Conservation (phyloP, 2,797 vertebrate species). For the Mus spretus region DNA sequence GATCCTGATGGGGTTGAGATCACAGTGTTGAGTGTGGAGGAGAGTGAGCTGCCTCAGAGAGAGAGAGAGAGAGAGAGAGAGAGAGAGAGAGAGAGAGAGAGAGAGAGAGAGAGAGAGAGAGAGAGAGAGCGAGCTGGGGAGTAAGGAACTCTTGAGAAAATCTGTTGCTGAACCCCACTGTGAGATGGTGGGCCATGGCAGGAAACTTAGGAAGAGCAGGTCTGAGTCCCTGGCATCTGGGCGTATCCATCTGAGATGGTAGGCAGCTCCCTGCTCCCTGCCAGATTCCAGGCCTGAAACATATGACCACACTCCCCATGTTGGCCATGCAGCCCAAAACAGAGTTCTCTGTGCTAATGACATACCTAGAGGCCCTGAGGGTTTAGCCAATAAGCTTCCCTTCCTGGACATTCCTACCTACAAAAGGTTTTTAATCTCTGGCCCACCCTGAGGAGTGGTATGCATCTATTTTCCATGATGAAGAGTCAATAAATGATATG, state of each 20-base stretch:
- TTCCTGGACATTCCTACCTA: neutral
- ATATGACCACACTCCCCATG: neutral
- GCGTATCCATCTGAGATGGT: neutral
- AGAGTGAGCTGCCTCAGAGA: neutral
- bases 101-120: too few relatives aligned
- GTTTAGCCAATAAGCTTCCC: neutral
- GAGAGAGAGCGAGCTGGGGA: fast-evolving
- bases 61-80: too few relatives aligned
- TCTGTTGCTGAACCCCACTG: neutral
- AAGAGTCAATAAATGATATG: neutral
- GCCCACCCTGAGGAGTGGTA: neutral
- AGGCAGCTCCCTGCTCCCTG: neutral
- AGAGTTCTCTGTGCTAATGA: neutral
- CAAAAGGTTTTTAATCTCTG: neutral
- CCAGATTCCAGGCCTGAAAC: neutral
- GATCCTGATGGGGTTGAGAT: neutral
- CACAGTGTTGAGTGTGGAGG: fast-evolving
- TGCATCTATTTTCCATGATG: neutral
- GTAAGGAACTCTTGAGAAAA: neutral
- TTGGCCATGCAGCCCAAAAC: neutral
- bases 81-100: too few relatives aligned
- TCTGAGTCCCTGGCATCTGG: neutral
- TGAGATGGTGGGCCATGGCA: neutral
- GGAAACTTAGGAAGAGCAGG: neutral
- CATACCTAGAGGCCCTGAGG: neutral